Conservation (phyloP, 2,888 invertebrate species). For the Ephialtes manifestator region DNA sequence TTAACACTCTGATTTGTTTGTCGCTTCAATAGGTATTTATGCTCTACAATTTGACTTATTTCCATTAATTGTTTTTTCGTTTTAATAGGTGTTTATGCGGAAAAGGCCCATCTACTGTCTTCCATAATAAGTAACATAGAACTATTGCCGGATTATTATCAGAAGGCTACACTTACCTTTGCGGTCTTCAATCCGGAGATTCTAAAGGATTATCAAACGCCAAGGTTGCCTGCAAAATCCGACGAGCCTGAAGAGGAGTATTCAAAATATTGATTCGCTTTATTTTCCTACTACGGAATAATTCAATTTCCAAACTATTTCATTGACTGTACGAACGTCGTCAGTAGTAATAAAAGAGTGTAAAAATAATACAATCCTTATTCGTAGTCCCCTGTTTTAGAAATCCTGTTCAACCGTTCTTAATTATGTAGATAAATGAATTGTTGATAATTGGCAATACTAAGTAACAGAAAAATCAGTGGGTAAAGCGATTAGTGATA, state of each 20-base stretch:
- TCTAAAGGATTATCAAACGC: constrained; percentile 40
- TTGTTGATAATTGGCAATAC: too few species aligned
- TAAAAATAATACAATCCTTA: neutral
- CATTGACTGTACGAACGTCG: constrained; percentile 19
- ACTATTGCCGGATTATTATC: constrained; percentile 93
- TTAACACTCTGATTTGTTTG: too few species aligned
- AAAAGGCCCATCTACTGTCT: constrained; percentile 94
- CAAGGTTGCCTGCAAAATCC: neutral
- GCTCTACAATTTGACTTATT: too few species aligned
- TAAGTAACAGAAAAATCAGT: too few species aligned
- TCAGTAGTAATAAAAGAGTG: constrained; percentile 10
- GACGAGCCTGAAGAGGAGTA: constrained; percentile 53
- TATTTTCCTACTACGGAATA: constrained; percentile 46
- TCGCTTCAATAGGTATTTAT: too few species aligned
- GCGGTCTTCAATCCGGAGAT: constrained; percentile 88
- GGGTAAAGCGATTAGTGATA: too few species aligned
- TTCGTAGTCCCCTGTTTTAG: neutral
- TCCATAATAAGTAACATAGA: constrained; percentile 97
- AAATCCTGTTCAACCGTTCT: neutral
- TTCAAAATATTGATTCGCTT: constrained; percentile 22
- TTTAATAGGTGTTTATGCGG: constrained; percentile 91
- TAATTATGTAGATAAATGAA: neutral
- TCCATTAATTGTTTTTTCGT: too few species aligned
- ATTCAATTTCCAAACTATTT: constrained; percentile 36
- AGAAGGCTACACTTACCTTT: constrained; percentile 93